Conservation (phyloP, 1,140 invertebrate genomes). For the Plectrocnemia conspersa region DNA sequence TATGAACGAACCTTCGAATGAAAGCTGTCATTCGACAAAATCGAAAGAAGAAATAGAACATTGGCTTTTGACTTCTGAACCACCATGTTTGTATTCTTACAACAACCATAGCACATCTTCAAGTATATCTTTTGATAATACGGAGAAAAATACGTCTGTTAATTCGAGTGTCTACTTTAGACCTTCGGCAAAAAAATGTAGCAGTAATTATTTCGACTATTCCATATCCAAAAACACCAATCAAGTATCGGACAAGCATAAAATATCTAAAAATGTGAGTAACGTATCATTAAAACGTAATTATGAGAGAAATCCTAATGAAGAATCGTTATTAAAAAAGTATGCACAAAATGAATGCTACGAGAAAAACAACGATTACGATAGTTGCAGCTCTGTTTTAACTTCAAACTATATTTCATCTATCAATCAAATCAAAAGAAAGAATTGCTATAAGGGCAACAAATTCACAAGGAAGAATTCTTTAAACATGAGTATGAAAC, state of each 20-base stretch:
- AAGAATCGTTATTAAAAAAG: too few species aligned
- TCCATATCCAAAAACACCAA: too few species aligned
- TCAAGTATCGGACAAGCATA: too few species aligned
- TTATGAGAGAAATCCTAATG: too few species aligned
- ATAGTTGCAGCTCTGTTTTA: slow-evolving; percentile 30
- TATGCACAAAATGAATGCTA: too few species aligned
- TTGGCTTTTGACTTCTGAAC: slow-evolving; percentile 19
- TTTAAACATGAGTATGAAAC: background rate
- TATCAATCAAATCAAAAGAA: slow-evolving; percentile 25
- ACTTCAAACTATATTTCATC: slow-evolving; percentile 29
- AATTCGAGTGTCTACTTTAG: slow-evolving; percentile 2
- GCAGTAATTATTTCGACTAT: too few species aligned
- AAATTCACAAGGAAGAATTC: background rate
- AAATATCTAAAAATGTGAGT: too few species aligned
- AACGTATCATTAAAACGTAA: too few species aligned
- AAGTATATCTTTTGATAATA: background rate
- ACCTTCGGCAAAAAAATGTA: background rate
- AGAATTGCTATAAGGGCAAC: background rate
- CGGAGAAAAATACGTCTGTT: background rate
- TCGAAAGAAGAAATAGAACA: slow-evolving; percentile 24
- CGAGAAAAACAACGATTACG: too few species aligned
- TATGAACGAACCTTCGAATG: background rate
- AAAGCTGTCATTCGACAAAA: slow-evolving; percentile 6
- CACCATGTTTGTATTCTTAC: slow-evolving; percentile 23
- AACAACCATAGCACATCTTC: background rate